Conservation (phyloP, 2,113 vertebrate species). For the Gambusia holbrooki region DNA sequence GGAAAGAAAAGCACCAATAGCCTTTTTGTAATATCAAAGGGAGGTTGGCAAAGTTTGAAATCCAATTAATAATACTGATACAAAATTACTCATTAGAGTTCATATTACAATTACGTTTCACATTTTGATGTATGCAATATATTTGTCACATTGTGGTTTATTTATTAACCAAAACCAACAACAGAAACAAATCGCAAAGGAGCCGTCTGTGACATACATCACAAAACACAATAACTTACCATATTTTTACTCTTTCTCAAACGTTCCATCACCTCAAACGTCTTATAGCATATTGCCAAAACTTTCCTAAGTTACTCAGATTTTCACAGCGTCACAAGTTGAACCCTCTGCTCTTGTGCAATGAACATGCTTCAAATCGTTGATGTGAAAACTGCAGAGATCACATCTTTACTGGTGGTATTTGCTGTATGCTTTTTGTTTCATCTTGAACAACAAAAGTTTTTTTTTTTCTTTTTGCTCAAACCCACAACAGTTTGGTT, state of each 20-base stretch:
- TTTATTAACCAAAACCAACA: background rate
- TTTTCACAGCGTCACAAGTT: background rate
- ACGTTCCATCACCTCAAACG: too few relatives aligned
- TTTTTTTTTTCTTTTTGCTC: background rate
- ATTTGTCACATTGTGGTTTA: too few relatives aligned
- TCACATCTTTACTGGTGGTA: background rate
- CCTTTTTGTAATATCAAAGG: too few relatives aligned
- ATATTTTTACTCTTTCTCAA: background rate
- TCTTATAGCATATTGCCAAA: background rate
- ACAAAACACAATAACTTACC: background rate
- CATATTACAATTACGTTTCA: background rate
- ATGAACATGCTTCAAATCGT: constrained; percentile 5
- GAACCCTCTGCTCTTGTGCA: constrained; percentile 14
- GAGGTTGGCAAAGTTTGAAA: too few relatives aligned
- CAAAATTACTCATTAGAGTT: background rate
- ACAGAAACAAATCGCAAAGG: background rate
- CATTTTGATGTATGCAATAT: background rate
- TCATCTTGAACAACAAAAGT: constrained; percentile 11
- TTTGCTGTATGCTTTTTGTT: constrained; percentile 24
- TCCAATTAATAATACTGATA: too few relatives aligned
- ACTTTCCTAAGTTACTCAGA: background rate
- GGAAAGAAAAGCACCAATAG: too few relatives aligned
- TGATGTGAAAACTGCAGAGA: constrained; percentile 5
- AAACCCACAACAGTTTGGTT: background rate
- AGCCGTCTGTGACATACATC: background rate